Evolutionary conservation across 92 coral and sea anemone genomes (phyloP).

Genomic region (Zoanthus sansibaricus): DNA sequence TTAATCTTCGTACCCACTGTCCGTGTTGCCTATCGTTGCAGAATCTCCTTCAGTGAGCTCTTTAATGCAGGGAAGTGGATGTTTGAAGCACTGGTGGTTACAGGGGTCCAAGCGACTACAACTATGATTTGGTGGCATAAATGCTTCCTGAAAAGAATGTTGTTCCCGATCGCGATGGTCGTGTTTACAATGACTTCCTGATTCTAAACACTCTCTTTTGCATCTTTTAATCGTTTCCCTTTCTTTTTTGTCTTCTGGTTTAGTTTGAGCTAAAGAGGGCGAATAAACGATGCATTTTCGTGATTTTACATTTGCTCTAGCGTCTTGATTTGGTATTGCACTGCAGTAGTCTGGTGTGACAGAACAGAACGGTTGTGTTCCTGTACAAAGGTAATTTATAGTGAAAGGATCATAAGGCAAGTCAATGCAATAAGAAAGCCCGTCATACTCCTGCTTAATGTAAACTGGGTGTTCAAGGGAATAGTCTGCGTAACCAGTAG

Average conservation of each 20-base stretch:
- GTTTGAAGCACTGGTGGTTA: neutral
- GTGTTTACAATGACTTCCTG: neutral
- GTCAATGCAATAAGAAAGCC: neutral
- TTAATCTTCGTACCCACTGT: conserved; percentile 37
- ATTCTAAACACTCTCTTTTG: neutral
- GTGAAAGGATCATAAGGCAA: conserved; percentile 1
- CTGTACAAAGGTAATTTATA: neutral
- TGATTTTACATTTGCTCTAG: neutral
- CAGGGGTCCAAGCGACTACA: conserved; percentile 13
- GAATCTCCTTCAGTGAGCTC: conserved; percentile 18
- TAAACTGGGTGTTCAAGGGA: neutral
- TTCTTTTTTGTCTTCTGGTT: neutral
- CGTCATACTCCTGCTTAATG: neutral
- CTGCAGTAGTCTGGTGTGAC: neutral
- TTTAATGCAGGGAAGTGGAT: conserved; percentile 9
- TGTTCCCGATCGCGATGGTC: neutral
- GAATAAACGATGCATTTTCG: no score
- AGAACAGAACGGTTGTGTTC: neutral
- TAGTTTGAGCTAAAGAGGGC: neutral
- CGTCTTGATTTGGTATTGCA: neutral
- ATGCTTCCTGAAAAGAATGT: neutral
- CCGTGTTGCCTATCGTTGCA: neutral
- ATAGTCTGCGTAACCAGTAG: neutral
- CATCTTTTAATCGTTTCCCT: neutral
- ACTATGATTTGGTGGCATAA: neutral